Evolutionary conservation across 2,888 invertebrate species (phyloP), one percentile per base, ranked within the genome.

Genomic region (Allacma fusca): DNA sequence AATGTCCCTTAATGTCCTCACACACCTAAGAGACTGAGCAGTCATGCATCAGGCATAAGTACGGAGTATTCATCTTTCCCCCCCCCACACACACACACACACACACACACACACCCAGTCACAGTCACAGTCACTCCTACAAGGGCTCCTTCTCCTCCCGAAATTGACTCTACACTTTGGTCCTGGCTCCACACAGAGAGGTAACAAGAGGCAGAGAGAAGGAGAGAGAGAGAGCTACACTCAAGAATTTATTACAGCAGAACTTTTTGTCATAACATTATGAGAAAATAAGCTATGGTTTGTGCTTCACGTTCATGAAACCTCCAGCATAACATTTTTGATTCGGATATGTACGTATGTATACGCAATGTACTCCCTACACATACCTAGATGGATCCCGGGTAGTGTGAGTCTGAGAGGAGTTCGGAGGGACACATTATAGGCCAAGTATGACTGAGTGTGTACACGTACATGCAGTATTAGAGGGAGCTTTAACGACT

Each of bases 281-380:
- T 34, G 50, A 50, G 50, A n/a, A 50, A 50, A 50, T 50, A n/a
- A n/a, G 50, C 50, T 50, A 50, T 50, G 50, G 5, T 50, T 4
- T 34, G 5, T 34, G 5, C 34, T 34, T 34, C 9, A 50, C 19
- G 19, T 50, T 50, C 50, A n/a, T 50, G 2, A 50, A 50, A 50
- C 50, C 50, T 50, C n/a, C 2, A 16, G 50, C n/a, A 50, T 50
- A 12, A 50, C 16, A 50, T 50, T 50, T 50, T 50, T n/a, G 19
- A 13, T 50, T n/a, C 16, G 34, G 34, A 16, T 50, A 19, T 12
- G 16, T 50, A 50, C 16, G 50, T 50, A n/a, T 50, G 16, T 2
- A 50, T n/a, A n/a, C n/a, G n/a, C n/a, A n/a, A n/a, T n/a, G n/a
- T n/a, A n/a, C n/a, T n/a, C n/a, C n/a, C n/a, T n/a, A n/a, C n/a